These are phyloP conservation scores for Zaprionus vittiger DNA, from an alignment of 1,140 invertebrate species.

Conservation along the genomic window DNA sequence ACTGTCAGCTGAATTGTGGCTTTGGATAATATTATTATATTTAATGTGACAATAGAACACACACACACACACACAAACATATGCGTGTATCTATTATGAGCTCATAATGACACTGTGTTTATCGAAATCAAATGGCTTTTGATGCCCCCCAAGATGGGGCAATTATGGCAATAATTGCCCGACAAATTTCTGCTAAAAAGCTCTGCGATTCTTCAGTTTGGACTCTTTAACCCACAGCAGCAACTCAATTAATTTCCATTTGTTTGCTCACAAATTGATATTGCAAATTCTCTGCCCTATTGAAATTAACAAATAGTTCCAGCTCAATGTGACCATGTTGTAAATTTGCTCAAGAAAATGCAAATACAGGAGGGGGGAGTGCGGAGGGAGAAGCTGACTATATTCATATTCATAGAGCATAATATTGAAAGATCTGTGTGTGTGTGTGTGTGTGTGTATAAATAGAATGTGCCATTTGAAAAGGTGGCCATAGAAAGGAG, in stretches of 20 bases:
- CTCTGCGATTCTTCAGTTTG: background rate
- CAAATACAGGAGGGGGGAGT: background rate
- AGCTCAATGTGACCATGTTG: slow-evolving; percentile 13
- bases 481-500: slow-evolving; percentile 37
- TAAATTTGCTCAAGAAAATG: slow-evolving; percentile 16
- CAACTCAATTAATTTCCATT: slow-evolving; percentile 9
- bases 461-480: slow-evolving; percentile 42
- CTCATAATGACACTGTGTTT: slow-evolving; percentile 19
- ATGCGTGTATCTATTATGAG: background rate
- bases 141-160: background rate
- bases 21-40: slow-evolving; percentile 41
- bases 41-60: slow-evolving; percentile 19
- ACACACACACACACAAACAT: background rate
- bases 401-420: slow-evolving; percentile 32
- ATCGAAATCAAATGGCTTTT: slow-evolving; percentile 23
- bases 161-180: background rate
- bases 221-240: background rate
- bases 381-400: background rate
- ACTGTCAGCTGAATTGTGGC: slow-evolving; percentile 24
- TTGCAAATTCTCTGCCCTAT: background rate
- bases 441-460: slow-evolving; percentile 15
- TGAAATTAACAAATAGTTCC: slow-evolving; percentile 13
- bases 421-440: background rate
- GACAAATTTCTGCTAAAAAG: background rate
- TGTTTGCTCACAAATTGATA: slow-evolving; percentile 4